Base-by-base conservation (phyloP, 2,797 vertebrate species). In the Jordanella pulchra region DNA sequence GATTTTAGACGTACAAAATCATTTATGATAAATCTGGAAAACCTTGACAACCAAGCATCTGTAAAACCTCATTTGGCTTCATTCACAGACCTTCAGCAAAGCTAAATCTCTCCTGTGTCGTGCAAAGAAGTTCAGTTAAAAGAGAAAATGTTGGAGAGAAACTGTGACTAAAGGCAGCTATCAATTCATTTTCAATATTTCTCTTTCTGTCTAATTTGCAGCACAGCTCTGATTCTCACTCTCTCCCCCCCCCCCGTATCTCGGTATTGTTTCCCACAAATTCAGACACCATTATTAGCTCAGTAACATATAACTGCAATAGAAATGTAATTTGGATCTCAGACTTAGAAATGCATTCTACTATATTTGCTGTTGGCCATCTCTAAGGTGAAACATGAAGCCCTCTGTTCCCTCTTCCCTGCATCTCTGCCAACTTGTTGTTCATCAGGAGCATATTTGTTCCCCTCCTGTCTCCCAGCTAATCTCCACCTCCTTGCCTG, bases 281-380 rank as follows among this genome's bases (percentile, higher is more conserved):
- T 70, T 75, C 64, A 66, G 78, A 61, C 66, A 69, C 32, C 18
- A 44, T 79, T 83, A 71, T 86, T 73, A 53, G 75, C 72, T 51
- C 53, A 54, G 0, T 77, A 74, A 78, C 56, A 0, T 47, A 83
- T 78, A 25, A 65, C 10, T 1, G n/a, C 12, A 53, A 13, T 71
- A 72, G 50, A 81, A 84, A 84, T 84, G 71, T 80, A 81, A 87
- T 89, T 80, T 84, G 25, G 61, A 32, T 54, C 64, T 69, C 39
- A 68, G 70, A 60, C 71, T 76, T 50, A 60, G 51, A 82, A 65
- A 73, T 21, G 23, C 7, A 15, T 63, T 74, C 15, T 67, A 68
- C 45, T 4, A 44, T 39, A 39, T 39, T 61, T 51, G 75, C 67
- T 2, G 44, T 50, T 23, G 15, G 69, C 71, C 30, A 1, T 72